Percentiles rank a stretch among this genome's conserved stretches.
phyloP scores from a whole-genome alignment of 92 coral and sea anemone genomes.

The Epizoanthus stellaris region DNA sequence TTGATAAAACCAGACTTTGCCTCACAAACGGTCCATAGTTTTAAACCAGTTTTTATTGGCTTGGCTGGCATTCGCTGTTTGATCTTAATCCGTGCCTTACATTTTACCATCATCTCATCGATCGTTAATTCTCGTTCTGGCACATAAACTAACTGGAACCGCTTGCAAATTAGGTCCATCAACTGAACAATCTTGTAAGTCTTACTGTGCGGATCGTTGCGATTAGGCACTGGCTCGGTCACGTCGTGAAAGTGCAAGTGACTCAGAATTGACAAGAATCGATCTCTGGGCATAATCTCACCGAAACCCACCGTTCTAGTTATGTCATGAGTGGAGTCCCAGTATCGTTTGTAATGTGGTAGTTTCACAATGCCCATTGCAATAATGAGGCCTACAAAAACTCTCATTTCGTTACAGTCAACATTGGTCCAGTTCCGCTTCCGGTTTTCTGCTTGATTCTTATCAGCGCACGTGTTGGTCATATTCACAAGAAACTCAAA shows the following conservation, averaged over 20 bases:
- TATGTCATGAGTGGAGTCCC: neutral
- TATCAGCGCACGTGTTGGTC: neutral
- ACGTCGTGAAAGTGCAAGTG: conserved; percentile 22
- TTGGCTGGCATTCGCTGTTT: too few species aligned
- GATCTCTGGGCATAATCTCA: conserved; percentile 11
- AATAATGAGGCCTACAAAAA: neutral
- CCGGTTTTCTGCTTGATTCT: conserved; percentile 9
- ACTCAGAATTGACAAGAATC: neutral
- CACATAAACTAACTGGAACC: conserved; percentile 23
- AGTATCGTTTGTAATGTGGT: neutral
- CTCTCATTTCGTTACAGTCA: neutral
- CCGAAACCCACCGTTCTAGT: conserved; percentile 2
- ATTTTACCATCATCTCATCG: conserved; percentile 40
- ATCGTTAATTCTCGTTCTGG: conserved; percentile 23
- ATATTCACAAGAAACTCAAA: neutral
- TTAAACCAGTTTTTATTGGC: neutral
- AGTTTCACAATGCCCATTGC: too few species aligned
- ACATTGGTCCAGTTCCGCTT: neutral
- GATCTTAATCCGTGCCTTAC: neutral
- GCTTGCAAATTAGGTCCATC: neutral
- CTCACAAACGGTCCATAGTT: conserved; percentile 28
- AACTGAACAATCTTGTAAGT: neutral
- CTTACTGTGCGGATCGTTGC: neutral
- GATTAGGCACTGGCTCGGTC: neutral
- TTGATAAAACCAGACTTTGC: conserved; percentile 12